Evolutionary conservation across 2,113 vertebrate genomes (phyloP).

Genomic region (Lasiurus cinereus): DNA sequence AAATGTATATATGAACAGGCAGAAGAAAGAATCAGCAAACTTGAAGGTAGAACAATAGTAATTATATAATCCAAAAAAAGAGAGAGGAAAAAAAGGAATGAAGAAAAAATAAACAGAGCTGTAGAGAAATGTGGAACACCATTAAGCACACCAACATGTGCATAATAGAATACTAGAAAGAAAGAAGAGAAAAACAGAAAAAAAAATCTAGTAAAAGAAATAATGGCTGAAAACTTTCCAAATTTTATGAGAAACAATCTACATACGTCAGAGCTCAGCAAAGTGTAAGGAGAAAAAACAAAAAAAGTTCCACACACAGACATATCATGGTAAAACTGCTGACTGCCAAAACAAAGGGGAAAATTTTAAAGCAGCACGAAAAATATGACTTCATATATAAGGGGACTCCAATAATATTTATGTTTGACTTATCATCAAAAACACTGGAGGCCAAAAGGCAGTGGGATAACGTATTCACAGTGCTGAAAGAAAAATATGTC

Average conservation of each 20-base stretch:
- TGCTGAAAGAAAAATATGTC: not conserved
- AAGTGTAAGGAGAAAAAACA: constrained; percentile 28
- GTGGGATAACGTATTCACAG: not conserved
- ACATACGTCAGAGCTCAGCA: not conserved
- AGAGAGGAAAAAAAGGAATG: not conserved
- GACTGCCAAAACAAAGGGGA: not conserved
- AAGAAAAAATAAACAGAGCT: not conserved
- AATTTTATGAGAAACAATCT: constrained; percentile 23
- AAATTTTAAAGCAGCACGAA: constrained; percentile 13
- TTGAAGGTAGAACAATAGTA: not conserved
- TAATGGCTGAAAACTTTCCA: not conserved
- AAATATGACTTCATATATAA: not conserved
- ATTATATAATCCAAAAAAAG: not conserved
- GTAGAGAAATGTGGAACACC: not conserved
- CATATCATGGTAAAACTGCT: not conserved
- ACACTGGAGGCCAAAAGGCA: not conserved
- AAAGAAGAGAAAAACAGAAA: not conserved
- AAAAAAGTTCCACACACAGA: not conserved
- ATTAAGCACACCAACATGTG: not conserved
- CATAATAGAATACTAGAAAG: not conserved
- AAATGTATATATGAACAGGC: not conserved
- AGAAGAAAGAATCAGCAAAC: constrained; percentile 24
- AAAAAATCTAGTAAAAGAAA: not conserved
- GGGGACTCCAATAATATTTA: not conserved
- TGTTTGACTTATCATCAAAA: not conserved